Evolutionary conservation across 2,113 vertebrate genomes (phyloP).

Genomic region (Trematocara marginatum): DNA sequence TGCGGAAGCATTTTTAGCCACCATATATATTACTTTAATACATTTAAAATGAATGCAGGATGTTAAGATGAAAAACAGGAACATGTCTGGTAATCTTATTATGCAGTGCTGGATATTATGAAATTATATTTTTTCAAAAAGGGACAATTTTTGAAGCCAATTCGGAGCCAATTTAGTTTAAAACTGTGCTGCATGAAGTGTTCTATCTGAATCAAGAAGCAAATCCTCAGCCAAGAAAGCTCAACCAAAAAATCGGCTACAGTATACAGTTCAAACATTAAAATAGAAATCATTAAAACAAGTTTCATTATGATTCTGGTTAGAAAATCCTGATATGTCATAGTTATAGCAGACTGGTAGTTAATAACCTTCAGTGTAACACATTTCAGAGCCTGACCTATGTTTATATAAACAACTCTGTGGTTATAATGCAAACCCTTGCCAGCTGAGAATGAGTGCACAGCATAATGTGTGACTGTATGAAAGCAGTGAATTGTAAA

Average conservation of each 20-base stretch:
- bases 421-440: background rate
- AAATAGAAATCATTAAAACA: background rate
- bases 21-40: background rate
- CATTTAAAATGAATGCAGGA: background rate
- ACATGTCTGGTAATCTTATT: background rate
- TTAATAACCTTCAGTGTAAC: background rate
- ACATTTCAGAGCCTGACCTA: background rate
- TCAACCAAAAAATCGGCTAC: background rate
- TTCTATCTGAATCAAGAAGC: background rate
- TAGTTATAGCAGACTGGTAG: background rate
- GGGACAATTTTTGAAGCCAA: background rate
- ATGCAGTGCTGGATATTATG: background rate
- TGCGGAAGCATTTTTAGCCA: accelerated
- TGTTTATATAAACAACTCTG: background rate
- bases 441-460: background rate
- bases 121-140: background rate
- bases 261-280: background rate
- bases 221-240: background rate
- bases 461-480: background rate
- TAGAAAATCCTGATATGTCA: background rate
- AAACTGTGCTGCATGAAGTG: background rate
- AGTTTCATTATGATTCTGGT: background rate
- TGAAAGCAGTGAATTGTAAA: background rate
- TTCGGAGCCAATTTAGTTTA: accelerated
- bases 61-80: background rate